Base-by-base conservation (phyloP, 2,113 vertebrate species). In the Xiphophorus couchianus region DNA sequence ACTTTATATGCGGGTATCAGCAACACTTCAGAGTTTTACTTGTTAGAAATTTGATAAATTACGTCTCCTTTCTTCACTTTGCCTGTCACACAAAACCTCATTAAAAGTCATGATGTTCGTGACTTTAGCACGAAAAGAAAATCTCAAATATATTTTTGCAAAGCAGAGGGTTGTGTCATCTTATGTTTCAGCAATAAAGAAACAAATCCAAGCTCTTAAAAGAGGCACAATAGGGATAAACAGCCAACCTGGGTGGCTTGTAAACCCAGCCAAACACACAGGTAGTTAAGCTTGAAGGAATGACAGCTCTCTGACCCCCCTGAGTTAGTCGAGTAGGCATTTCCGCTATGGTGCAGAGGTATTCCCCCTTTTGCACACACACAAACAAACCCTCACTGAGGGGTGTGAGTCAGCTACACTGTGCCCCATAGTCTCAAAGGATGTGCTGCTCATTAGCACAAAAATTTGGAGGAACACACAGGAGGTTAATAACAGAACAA, bases 261-360 rank as follows among this genome's bases (percentile, higher is more conserved):
- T 62, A 68, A 74, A 73, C n/a, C 6, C 71, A 72, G 58, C 61
- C 29, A 61, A 69, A 73, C 78, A 76, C 60, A 78, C 37, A 33
- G 54, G 84, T 27, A 58, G 63, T 71, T 22, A 51, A 31, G 76
- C 84, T 77, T 69, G 29, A 76, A 73, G 87, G 78, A 81, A 86
- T 82, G 87, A 76, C 87, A 82, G 88, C 86, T 88, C 81, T 78
- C 80, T 76, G 81, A 87, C 82, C 84, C 76, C 75, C 80, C 80
- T 60, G 63, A 37, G 82, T 51, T 73, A 61, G 71, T 27, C 71
- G 19, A 79, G 84, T 72, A 73, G 77, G 77, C 67, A 48, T 48
- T 19, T 19, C 44, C 14, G 5, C 44, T 48, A 5, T 19, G 44
- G 44, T 48, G 44, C 44, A 60, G 79, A 79, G 73, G 70, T 71